Evolutionary conservation across 2,888 invertebrate species (phyloP), one percentile per base, ranked within the genome.

Genomic region (Ormyrus pomaceus): DNA sequence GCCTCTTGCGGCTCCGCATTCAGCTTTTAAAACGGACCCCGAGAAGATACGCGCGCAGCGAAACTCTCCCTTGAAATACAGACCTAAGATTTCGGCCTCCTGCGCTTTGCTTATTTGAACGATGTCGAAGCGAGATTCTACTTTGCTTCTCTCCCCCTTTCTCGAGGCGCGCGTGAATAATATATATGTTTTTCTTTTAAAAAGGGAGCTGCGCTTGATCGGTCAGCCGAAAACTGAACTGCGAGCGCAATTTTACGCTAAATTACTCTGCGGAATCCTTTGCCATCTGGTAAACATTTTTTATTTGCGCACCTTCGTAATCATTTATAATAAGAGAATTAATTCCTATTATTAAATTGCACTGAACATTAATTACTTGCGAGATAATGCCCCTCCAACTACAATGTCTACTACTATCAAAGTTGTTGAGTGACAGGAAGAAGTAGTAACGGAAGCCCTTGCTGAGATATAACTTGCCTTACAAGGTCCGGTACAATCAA

Each of bases 11-110:
- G 34, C 34, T 3, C 34, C 4, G 34, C 34, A 34, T 83, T 83
- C 83, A 81, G 84, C 83, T 85, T 84, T 81, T 84, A 76, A 82
- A 85, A 84, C 85, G 83, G 78, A 82, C 80, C 34, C 62, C 68
- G 74, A 82, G 69, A 77, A 73, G 69, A 69, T 79, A 62, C 51
- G 68, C 58, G 50, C 71, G 56, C 11, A 3, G 34, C 34, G 34
- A 34, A 4, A 4, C 34, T 34, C 34, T 34, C 9, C 34, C 34
- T 55, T 68, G 55, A 68, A 56, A 69, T 69, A 46, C 45, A 56
- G 10, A 0, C 19, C 56, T 73, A 64, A 64, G 73, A 73, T 73
- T 65, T 56, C 34, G 34, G 34, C 34, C 48, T 56, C 64, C 64
- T 55, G n/a, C n/a, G 51, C 58, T 56, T 51, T 46, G 48, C 58